Conservation (phyloP, 2,113 vertebrate species). For the Mystacornis crossleyi region DNA sequence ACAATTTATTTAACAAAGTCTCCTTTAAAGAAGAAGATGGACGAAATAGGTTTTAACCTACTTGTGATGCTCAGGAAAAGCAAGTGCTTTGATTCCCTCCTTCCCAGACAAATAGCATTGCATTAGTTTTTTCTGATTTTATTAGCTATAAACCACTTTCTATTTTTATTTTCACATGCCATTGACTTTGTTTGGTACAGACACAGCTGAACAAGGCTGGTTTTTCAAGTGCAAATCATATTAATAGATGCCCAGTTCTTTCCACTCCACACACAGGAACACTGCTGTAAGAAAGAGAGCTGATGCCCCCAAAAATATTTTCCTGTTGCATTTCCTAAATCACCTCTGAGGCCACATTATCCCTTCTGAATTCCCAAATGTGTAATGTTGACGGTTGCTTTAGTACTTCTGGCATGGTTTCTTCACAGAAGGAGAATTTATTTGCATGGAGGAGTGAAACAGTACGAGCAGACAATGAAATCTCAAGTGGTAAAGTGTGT, state of each 20-base stretch:
- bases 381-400: not conserved
- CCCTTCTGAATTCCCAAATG: not conserved
- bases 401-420: not conserved
- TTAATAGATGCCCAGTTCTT: not conserved
- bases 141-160: slow-evolving; percentile 32
- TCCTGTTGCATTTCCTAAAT: not conserved
- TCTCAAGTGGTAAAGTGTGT: slow-evolving; percentile 2
- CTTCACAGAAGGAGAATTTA: slow-evolving; percentile 5
- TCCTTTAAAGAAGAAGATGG: not conserved
- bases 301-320: not conserved
- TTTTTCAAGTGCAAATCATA: slow-evolving; percentile 27
- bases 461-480: not conserved
- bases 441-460: slow-evolving; percentile 7
- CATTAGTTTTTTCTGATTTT: slow-evolving; percentile 40
- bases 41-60: slow-evolving; percentile 9
- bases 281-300: not conserved
- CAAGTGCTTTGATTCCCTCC: not conserved
- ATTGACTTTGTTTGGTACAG: slow-evolving; percentile 2
- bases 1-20: slow-evolving; percentile 8
- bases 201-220: not conserved
- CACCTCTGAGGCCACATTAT: not conserved
- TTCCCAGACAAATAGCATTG: slow-evolving; percentile 21
- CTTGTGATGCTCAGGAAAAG: not conserved
- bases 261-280: not conserved
- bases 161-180: slow-evolving; percentile 44